A percentile compares a stretch with the other conserved stretches of the same genome.
Conservation (phyloP, 2,888 invertebrate species). For the Dioctria rufipes region DNA sequence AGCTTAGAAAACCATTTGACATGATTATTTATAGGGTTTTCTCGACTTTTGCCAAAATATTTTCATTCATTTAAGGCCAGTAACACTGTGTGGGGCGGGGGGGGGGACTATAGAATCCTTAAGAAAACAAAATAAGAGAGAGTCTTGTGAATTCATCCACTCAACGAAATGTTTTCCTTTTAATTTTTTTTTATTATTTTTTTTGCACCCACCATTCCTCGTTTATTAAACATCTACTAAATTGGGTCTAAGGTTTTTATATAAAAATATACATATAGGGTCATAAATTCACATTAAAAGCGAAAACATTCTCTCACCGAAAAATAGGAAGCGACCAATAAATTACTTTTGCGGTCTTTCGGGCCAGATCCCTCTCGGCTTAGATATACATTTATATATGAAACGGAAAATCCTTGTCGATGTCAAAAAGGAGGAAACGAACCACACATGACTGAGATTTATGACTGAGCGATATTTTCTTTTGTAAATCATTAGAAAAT, state of each 20-base stretch:
- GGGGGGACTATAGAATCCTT: not conserved
- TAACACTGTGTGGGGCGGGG: not conserved
- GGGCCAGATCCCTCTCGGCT: slow-evolving; percentile 23
- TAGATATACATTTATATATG: slow-evolving; percentile 13
- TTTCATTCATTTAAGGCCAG: slow-evolving; percentile 40
- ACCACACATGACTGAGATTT: slow-evolving; percentile 37
- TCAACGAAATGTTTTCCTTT: not conserved
- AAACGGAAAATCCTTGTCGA: slow-evolving; percentile 7
- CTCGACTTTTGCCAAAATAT: slow-evolving; percentile 17
- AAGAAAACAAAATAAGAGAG: slow-evolving; percentile 12
- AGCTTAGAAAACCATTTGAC: slow-evolving; percentile 17
- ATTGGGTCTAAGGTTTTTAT: not conserved
- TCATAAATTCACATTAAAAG: slow-evolving; percentile 45
- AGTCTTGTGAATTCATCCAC: not conserved
- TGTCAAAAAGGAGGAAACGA: slow-evolving; percentile 30
- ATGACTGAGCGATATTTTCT: slow-evolving; percentile 41
- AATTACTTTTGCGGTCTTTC: slow-evolving; percentile 39
- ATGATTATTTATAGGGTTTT: slow-evolving; percentile 31
- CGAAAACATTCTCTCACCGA: slow-evolving; percentile 44
- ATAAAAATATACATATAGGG: not conserved
- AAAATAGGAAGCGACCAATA: slow-evolving; percentile 46
- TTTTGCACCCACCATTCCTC: slow-evolving; percentile 16
- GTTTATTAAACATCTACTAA: slow-evolving; percentile 32
- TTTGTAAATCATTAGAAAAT: slow-evolving; percentile 46
- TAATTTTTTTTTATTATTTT: slow-evolving; percentile 12